A percentile compares a stretch with the other conserved stretches of the same genome.
Evolutionary conservation across 1,140 invertebrate species (phyloP).

Genomic region (Agrilus planipennis): DNA sequence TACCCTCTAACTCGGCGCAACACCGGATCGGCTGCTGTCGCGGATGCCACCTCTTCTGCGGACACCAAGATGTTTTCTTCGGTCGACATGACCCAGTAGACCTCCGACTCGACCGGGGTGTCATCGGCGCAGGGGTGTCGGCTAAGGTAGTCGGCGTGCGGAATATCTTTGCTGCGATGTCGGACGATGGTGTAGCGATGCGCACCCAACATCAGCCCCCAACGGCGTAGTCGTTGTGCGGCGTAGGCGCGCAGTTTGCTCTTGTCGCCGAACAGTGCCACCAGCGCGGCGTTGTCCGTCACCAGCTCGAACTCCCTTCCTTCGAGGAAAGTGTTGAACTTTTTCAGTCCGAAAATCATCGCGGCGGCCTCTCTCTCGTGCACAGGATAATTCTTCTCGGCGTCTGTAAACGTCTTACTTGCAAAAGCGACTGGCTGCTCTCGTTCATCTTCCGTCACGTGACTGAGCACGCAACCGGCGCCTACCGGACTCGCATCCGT

Average conservation of each 20-base stretch:
- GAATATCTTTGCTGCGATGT: too few relatives aligned
- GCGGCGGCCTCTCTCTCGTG: not conserved
- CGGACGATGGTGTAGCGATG: slow-evolving; percentile 3
- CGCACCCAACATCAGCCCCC: not conserved
- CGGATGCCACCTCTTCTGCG: not conserved
- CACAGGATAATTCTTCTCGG: not conserved
- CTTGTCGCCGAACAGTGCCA: slow-evolving; percentile 1
- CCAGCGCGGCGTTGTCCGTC: slow-evolving; percentile 2
- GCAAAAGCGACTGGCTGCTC: not conserved
- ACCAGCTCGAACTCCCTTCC: not conserved
- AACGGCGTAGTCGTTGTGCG: not conserved
- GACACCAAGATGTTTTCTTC: slow-evolving; percentile 3
- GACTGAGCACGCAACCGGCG: slow-evolving; percentile 9
- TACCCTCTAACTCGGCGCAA: slow-evolving; percentile 1
- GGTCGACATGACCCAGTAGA: not conserved
- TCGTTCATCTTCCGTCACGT: slow-evolving; percentile 7
- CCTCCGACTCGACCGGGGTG: not conserved
- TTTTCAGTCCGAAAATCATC: slow-evolving; percentile 2
- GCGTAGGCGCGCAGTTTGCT: not conserved
- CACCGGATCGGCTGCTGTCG: not conserved
- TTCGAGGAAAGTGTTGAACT: not conserved
- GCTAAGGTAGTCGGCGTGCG: slow-evolving; percentile 14
- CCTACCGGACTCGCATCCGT: slow-evolving; percentile 28
- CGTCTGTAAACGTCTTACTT: not conserved
- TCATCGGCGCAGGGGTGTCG: not conserved